A percentile compares a stretch with the other conserved stretches of the same genome.
phyloP scores from a whole-genome alignment of 2,888 invertebrate genomes.

The Blastobasis adustella region DNA sequence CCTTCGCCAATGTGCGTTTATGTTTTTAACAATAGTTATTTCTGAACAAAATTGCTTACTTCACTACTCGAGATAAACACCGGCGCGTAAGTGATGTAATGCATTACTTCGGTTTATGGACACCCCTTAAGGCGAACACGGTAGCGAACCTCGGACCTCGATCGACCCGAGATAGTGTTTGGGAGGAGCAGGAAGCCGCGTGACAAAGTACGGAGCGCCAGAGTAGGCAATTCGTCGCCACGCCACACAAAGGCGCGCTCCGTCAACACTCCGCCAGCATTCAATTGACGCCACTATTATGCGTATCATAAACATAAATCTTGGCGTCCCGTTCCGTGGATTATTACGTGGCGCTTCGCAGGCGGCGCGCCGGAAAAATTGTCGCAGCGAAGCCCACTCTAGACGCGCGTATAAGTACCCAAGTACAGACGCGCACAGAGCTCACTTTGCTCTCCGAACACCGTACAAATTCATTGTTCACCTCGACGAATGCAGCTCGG shows the following conservation, averaged over 20 bases:
- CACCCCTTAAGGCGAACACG: no score
- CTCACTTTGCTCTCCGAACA: conserved; percentile 16
- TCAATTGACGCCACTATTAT: conserved; percentile 45
- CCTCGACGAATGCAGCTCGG: conserved; percentile 2
- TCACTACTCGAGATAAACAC: conserved; percentile 13
- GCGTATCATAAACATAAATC: conserved; percentile 47
- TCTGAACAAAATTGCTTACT: conserved; percentile 8
- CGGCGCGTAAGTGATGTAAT: no score
- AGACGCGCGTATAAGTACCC: neutral
- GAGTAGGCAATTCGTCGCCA: conserved; percentile 12
- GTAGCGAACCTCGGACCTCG: no score
- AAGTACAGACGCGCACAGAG: conserved; percentile 13
- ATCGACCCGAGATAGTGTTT: no score
- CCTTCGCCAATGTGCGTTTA: conserved; percentile 15
- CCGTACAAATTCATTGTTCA: conserved; percentile 12
- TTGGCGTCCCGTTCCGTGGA: conserved; percentile 31
- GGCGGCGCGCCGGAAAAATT: conserved; percentile 25
- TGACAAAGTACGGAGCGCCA: neutral
- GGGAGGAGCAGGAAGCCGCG: neutral
- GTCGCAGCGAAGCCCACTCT: conserved; percentile 19
- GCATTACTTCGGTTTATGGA: no score
- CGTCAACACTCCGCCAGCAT: conserved; percentile 19
- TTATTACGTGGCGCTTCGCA: conserved; percentile 34
- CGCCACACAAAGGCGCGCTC: conserved; percentile 29
- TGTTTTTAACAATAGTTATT: conserved; percentile 12